Conservation (phyloP, 2,797 vertebrate genomes). For the Agapornis canus region DNA sequence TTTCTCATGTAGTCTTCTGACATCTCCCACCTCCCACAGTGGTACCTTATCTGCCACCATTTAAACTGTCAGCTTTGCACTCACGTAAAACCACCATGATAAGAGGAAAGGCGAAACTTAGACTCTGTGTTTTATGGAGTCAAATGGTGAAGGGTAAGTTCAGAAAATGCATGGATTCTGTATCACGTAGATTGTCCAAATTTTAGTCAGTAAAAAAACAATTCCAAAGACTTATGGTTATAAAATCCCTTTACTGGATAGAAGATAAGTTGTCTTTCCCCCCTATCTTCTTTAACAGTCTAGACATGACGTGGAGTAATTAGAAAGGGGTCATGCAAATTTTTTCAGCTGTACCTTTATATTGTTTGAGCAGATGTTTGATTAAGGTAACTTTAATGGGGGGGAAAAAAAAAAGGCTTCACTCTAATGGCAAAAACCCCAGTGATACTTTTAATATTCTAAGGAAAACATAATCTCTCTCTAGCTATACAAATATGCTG, state of each 20-base stretch:
- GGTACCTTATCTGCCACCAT: not conserved
- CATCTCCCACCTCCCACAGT: not conserved
- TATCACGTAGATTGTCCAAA: not conserved
- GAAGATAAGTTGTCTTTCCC: not conserved
- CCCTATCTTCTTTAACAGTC: not conserved
- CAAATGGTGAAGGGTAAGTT: not conserved
- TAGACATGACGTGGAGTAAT: not conserved
- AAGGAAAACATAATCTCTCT: not conserved
- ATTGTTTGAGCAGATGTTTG: not conserved
- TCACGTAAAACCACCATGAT: fast-evolving
- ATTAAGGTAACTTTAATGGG: not conserved
- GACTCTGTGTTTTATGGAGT: not conserved
- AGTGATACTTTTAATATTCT: not conserved
- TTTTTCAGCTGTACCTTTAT: not conserved
- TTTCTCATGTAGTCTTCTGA: not conserved
- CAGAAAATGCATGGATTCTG: not conserved
- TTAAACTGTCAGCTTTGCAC: not conserved
- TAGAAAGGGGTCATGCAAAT: not conserved
- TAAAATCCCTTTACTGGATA: not conserved
- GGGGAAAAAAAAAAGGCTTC: not conserved
- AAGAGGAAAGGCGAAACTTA: not conserved
- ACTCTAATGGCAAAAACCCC: not conserved
- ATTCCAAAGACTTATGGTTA: not conserved
- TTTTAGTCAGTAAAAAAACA: not conserved
- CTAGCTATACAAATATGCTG: not conserved